Percentiles rank a stretch among this genome's conserved stretches.
Evolutionary conservation across 1,140 invertebrate species (phyloP).

Genomic region (Drosophila melanica): DNA sequence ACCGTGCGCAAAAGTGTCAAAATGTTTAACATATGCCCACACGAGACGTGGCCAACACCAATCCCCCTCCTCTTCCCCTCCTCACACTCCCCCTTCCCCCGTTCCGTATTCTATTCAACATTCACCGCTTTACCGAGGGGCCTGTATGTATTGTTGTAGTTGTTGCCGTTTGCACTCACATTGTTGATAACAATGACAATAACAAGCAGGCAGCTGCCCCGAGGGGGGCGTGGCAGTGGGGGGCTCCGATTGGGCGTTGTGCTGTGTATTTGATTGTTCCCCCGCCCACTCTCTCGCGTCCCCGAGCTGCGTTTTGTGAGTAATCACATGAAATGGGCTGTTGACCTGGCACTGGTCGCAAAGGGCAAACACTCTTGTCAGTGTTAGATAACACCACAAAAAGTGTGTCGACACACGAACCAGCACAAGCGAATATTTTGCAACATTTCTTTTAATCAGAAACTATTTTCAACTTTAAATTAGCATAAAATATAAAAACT

Average conservation of each 20-base stretch:
- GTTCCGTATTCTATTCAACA: background rate
- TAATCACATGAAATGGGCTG: constrained; percentile 58
- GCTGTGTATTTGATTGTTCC: constrained; percentile 44
- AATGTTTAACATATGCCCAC: constrained; percentile 79
- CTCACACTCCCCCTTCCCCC: background rate
- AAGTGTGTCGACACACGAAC: background rate
- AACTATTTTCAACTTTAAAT: too few species aligned
- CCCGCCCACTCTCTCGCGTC: constrained; percentile 1
- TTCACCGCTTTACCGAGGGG: background rate
- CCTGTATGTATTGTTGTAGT: constrained; percentile 17
- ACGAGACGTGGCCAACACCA: constrained; percentile 47
- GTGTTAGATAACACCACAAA: background rate
- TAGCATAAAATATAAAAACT: too few species aligned
- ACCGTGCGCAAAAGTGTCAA: constrained; percentile 75
- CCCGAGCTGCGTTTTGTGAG: constrained; percentile 23
- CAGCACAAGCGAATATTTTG: background rate
- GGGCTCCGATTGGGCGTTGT: constrained; percentile 17
- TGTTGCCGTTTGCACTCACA: constrained; percentile 59
- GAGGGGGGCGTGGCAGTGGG: constrained; percentile 29
- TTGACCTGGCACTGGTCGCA: constrained; percentile 46
- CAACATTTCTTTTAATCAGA: too few species aligned
- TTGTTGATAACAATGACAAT: constrained; percentile 78
- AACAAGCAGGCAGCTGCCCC: constrained; percentile 51
- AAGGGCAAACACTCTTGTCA: constrained; percentile 9
- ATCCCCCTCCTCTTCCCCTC: too few species aligned